phyloP scores from a whole-genome alignment of 2,113 vertebrate genomes.

The Procavia capensis region DNA sequence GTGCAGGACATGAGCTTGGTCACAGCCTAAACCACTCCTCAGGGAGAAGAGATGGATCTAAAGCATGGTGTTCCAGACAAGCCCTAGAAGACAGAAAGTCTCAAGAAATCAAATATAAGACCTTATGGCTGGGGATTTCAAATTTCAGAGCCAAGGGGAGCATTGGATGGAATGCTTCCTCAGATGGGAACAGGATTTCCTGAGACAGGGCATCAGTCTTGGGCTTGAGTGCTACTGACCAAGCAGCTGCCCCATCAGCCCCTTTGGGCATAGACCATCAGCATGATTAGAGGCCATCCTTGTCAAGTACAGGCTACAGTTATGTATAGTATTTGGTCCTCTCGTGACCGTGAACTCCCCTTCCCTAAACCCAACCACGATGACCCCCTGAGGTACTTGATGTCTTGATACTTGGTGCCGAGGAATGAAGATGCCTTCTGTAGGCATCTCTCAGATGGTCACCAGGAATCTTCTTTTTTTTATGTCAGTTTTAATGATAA shows the following conservation, averaged over 20 bases:
- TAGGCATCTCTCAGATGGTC: neutral
- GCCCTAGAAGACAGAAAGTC: neutral
- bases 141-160: neutral
- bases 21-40: neutral
- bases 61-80: neutral
- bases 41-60: neutral
- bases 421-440: neutral
- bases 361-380: neutral
- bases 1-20: neutral
- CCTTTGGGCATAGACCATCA: neutral
- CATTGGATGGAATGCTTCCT: neutral
- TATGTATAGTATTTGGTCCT: neutral
- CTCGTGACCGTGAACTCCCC: neutral
- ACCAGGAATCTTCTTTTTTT: neutral
- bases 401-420: neutral
- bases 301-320: neutral
- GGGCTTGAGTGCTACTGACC: neutral
- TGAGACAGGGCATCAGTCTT: neutral
- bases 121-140: neutral
- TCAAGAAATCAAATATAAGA: neutral
- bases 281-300: neutral
- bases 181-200: neutral
- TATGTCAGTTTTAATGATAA: slow-evolving; percentile 10
- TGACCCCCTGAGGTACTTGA: neutral
- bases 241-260: neutral